Conservation (phyloP, 2,797 vertebrate species). For the Helostoma temminkii region DNA sequence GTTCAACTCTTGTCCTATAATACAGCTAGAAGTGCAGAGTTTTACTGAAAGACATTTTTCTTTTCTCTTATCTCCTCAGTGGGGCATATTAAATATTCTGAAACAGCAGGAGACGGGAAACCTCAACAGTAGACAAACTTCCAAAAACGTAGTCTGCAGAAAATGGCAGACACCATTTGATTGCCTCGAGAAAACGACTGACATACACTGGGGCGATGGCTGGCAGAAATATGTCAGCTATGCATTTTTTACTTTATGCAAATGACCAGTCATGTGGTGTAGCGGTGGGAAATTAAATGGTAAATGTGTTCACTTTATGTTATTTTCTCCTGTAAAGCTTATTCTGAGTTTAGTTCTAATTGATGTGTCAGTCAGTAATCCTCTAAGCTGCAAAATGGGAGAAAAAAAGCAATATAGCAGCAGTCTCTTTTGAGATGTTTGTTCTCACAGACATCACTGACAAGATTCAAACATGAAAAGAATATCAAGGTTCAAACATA, state of each 20-base stretch:
- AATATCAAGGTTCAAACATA: neutral
- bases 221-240: neutral
- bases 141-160: neutral
- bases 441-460: constrained; percentile 5
- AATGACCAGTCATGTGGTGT: neutral
- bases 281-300: constrained; percentile 7
- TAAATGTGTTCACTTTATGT: neutral
- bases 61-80: constrained; percentile 15
- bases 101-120: neutral
- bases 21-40: constrained; percentile 35
- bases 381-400: constrained; percentile 26
- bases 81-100: neutral
- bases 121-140: constrained; percentile 8
- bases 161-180: constrained; percentile 20
- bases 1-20: constrained; percentile 36
- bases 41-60: constrained; percentile 35
- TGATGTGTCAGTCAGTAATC: constrained; percentile 42
- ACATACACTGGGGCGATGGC: neutral
- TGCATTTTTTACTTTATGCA: constrained; percentile 20
- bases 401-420: constrained; percentile 19
- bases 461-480: constrained; percentile 16
- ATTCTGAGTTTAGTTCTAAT: constrained; percentile 21
- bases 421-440: constrained; percentile 16
- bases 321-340: constrained; percentile 2
- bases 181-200: neutral